phyloP scores from a whole-genome alignment of 2,797 vertebrate species.

The Mionectes olivaceus region DNA sequence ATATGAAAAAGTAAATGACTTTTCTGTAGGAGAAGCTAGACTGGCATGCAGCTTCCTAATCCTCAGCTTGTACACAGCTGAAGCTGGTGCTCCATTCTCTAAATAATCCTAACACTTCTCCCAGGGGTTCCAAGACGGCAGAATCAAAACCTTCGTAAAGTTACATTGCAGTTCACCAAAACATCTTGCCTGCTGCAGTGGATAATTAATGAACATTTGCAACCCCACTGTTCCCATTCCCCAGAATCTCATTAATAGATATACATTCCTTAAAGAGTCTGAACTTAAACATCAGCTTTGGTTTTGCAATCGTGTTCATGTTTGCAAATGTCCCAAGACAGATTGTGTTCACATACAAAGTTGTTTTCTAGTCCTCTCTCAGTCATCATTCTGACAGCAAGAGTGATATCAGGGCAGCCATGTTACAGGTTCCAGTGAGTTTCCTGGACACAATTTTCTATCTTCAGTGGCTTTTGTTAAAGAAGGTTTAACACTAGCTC shows the following conservation, averaged over 20 bases:
- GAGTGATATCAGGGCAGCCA: neutral
- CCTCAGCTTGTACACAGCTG: neutral
- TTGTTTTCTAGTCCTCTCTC: neutral
- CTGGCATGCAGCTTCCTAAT: neutral
- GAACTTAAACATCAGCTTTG: neutral
- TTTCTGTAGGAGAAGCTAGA: neutral
- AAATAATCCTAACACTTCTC: neutral
- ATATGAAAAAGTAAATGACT: neutral
- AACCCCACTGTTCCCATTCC: rapidly evolving
- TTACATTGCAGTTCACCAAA: neutral
- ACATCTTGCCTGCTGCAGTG: neutral
- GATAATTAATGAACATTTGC: neutral
- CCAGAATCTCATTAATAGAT: neutral
- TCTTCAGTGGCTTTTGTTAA: neutral
- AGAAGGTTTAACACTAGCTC: neutral
- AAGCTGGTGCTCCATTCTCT: neutral
- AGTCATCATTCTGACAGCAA: neutral
- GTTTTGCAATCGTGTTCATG: neutral
- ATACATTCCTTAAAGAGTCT: neutral
- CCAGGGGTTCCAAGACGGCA: neutral
- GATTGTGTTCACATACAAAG: neutral
- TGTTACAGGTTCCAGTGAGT: neutral
- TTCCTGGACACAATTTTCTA: neutral
- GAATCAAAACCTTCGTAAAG: neutral
- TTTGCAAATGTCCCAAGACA: neutral